A percentile compares a stretch with the other conserved stretches of the same genome.
Conservation (phyloP, 2,888 invertebrate genomes). For the Ennomos quercinarius region DNA sequence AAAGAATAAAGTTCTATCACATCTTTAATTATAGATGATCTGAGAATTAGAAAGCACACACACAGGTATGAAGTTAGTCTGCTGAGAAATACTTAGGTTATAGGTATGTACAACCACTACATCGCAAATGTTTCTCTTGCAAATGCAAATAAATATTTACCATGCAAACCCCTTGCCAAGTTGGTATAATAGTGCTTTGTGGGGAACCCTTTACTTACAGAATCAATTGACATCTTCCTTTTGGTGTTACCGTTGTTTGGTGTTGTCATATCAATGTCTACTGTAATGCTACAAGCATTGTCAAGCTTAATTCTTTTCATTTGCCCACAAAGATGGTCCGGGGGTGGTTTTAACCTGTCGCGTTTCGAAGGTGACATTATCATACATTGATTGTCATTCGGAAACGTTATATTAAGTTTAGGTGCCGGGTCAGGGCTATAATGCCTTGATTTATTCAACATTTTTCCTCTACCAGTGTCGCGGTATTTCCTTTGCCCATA, state of each 20-base stretch:
- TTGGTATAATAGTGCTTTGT: too few relatives aligned
- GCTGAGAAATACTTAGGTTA: too few relatives aligned
- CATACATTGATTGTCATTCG: conserved; percentile 40
- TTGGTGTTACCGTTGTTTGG: conserved; percentile 47
- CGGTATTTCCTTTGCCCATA: conserved; percentile 75
- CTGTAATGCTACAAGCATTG: conserved; percentile 22
- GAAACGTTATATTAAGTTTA: conserved; percentile 43
- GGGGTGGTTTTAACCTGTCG: conserved; percentile 68
- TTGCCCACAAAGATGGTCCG: conserved; percentile 67
- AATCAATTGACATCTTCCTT: conserved; percentile 67
- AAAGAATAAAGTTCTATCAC: too few relatives aligned
- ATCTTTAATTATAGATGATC: too few relatives aligned
- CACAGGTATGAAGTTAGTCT: too few relatives aligned
- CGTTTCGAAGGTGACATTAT: conserved; percentile 45
- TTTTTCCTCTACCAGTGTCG: conserved; percentile 72
- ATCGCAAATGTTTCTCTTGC: too few relatives aligned
- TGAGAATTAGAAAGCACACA: too few relatives aligned
- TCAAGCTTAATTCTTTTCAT: conserved; percentile 75
- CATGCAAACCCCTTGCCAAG: too few relatives aligned
- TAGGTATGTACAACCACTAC: too few relatives aligned
- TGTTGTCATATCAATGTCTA: conserved; percentile 34
- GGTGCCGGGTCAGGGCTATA: conserved; percentile 54
- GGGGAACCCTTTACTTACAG: conserved; percentile 53
- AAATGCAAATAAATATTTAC: too few relatives aligned
- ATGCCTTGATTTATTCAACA: conserved; percentile 67